phyloP scores from a whole-genome alignment of 64 coral and sea anemone genomes.

The Catalaphyllia jardinei region DNA sequence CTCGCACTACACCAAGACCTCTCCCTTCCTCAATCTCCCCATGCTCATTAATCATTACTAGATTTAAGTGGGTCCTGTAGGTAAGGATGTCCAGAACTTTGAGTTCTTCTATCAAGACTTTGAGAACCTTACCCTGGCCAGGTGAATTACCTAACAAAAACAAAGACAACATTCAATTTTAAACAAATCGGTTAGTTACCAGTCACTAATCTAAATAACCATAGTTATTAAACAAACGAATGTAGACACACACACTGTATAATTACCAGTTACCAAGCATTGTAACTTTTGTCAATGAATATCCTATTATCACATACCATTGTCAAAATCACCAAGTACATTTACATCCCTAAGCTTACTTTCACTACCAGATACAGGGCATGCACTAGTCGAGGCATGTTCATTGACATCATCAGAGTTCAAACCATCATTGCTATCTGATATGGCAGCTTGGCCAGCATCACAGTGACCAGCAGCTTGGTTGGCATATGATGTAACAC shows the following conservation, averaged over 20 bases:
- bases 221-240: background rate
- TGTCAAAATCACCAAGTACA: slow-evolving; percentile 40
- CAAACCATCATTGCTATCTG: slow-evolving; percentile 59
- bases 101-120: slow-evolving; percentile 48
- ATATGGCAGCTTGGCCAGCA: slow-evolving; percentile 52
- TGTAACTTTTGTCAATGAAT: slow-evolving; percentile 38
- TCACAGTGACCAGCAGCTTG: slow-evolving; percentile 38
- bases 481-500: slow-evolving; percentile 56
- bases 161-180: slow-evolving; percentile 46
- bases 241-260: background rate
- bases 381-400: slow-evolving; percentile 45
- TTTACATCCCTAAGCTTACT: slow-evolving; percentile 52
- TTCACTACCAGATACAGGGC: slow-evolving; percentile 55
- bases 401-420: too few species aligned
- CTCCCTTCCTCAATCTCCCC: slow-evolving; percentile 42
- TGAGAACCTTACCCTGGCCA: slow-evolving; percentile 59
- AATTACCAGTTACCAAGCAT: slow-evolving; percentile 46
- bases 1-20: too few species aligned
- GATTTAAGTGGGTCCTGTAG: slow-evolving; percentile 15
- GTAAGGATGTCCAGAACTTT: slow-evolving; percentile 61
- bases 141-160: slow-evolving; percentile 48
- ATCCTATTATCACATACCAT: slow-evolving; percentile 64
- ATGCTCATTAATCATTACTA: slow-evolving; percentile 63
- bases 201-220: slow-evolving; percentile 26
- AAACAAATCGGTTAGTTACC: slow-evolving; percentile 35